These are phyloP conservation scores for Buceros bicornis DNA, from an alignment of 2,797 vertebrate genomes.

Conservation along the genomic window DNA sequence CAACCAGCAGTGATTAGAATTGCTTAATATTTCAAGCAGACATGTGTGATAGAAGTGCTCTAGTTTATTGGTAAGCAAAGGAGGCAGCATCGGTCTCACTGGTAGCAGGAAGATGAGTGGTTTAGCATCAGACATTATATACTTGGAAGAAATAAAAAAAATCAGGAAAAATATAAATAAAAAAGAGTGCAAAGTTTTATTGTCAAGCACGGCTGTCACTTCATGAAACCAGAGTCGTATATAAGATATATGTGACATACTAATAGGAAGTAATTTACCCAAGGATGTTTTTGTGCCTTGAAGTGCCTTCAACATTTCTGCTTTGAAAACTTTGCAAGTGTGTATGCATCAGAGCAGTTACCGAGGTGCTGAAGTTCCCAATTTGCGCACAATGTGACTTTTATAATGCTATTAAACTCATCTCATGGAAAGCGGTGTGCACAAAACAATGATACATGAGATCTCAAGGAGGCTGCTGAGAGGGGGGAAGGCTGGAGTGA, in stretches of 20 bases:
- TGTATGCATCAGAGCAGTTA: conserved; percentile 78
- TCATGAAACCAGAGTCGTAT: conserved; percentile 82
- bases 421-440: conserved; percentile 76
- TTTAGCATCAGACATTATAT: conserved; percentile 66
- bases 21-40: background rate
- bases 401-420: conserved; percentile 84
- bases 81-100: conserved; percentile 16
- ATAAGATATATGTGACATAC: conserved; percentile 87
- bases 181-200: conserved; percentile 85
- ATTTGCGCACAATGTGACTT: conserved; percentile 85
- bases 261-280: conserved; percentile 87
- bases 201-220: conserved; percentile 82
- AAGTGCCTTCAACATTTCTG: conserved; percentile 80
- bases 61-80: conserved; percentile 45
- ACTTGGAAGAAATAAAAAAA: conserved; percentile 76
- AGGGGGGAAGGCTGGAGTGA: conserved; percentile 29
- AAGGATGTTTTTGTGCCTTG: conserved; percentile 85
- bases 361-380: conserved; percentile 74
- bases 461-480: conserved; percentile 69
- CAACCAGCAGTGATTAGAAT: background rate
- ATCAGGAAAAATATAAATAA: conserved; percentile 82
- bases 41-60: background rate
- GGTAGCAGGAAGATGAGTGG: conserved; percentile 60
- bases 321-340: conserved; percentile 79
- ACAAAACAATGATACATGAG: conserved; percentile 79